A percentile compares a stretch with the other conserved stretches of the same genome.
These are phyloP conservation scores for Achatina immaculata DNA, from an alignment of 1,140 invertebrate species.

Conservation along the genomic window DNA sequence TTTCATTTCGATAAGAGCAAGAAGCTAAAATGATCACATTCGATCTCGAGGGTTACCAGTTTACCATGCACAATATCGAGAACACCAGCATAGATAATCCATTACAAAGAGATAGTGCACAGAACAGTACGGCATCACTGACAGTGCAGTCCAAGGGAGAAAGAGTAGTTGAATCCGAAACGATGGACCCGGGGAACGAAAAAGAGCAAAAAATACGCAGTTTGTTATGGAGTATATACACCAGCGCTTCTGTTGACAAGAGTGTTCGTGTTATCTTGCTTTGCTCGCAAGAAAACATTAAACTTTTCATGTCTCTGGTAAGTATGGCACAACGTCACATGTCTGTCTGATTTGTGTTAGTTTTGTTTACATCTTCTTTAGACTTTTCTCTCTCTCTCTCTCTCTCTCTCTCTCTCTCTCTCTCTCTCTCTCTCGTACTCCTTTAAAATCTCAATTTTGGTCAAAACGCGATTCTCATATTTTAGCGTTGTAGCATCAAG, in stretches of 20 bases:
- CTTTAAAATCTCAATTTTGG: too few species aligned
- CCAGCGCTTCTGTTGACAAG: background rate
- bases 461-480: too few species aligned
- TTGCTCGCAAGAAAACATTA: background rate
- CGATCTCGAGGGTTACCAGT: background rate
- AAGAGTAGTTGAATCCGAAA: background rate
- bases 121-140: too few species aligned
- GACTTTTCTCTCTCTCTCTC: too few species aligned
- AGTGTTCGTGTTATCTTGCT: background rate
- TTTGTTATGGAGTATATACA: background rate
- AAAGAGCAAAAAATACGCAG: background rate
- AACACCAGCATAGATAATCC: background rate
- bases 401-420: too few species aligned
- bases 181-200: background rate
- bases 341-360: too few species aligned
- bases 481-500: too few species aligned
- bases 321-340: too few species aligned
- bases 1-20: background rate
- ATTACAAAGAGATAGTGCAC: background rate
- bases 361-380: too few species aligned
- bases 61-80: background rate
- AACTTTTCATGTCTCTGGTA: background rate
- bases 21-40: background rate
- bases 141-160: too few species aligned
- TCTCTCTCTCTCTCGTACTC: too few species aligned